Evolutionary conservation across 2,113 vertebrate species (phyloP), one percentile per base, ranked within the genome.

Genomic region (Cnemophilus loriae): DNA sequence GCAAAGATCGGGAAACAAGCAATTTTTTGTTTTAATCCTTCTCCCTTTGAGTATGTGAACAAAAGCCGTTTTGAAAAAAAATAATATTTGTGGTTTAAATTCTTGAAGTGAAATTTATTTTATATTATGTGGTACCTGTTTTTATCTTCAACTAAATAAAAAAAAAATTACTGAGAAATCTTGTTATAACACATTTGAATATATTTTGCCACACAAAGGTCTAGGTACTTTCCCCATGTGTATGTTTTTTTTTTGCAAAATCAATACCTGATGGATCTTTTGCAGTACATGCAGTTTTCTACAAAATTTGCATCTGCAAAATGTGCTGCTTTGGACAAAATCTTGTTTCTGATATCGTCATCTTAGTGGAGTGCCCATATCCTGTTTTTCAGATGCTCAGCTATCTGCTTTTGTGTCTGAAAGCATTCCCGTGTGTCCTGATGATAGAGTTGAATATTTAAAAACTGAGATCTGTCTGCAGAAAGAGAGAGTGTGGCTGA

Each of bases 381-480:
- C 47, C 35, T 50, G 16, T 5, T 57, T 73, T 86, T 30, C 5
- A 67, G 42, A 59, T 70, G 39, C 27, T 65, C 19, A 47, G 26
- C 32, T 65, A 2, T 28, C 41, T 49, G 32, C 44, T 57, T 65
- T 68, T 64, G 57, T 59, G 28, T 35, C 41, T 91, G 64, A 74
- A 65, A 39, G 19, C 2, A 1, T 78, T 75, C 13, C 4, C 0
- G 0, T 44, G 13, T 79, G 35, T 69, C 70, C 68, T 75, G 47
- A 33, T 77, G 59, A 24, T 27, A 73, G 59, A 57, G 6, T 13
- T 46, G 59, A 83, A 74, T n/a, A 73, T 73, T 73, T 50, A 28
- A 64, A 81, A 44, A 1, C 0, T 21, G 19, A 53, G 35, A 59
- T 28, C 19, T 63, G 4, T n/a, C 50, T 76, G 32, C 18, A 77